Conservation (phyloP, 2,797 vertebrate genomes). For the Crenichthys baileyi region DNA sequence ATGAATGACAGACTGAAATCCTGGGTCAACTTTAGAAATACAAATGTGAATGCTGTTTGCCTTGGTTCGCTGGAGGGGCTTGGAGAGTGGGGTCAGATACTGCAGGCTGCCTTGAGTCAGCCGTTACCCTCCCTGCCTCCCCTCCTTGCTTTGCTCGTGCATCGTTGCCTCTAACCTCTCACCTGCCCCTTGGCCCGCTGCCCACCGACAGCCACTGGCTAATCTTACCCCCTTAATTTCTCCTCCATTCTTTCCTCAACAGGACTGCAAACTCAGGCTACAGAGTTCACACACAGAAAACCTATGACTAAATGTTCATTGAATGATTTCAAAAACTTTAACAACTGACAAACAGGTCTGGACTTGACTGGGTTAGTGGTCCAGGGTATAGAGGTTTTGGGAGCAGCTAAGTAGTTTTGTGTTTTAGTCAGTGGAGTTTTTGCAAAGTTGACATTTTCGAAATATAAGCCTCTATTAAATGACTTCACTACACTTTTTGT, state of each 20-base stretch:
- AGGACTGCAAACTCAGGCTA: constrained; percentile 40
- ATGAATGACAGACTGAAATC: constrained; percentile 13
- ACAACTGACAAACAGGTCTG: neutral
- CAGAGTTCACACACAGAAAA: constrained; percentile 34
- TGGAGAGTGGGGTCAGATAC: constrained; percentile 8
- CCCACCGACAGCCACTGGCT: constrained; percentile 60
- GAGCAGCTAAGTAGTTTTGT: neutral
- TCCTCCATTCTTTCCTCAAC: constrained; percentile 36
- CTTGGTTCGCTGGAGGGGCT: constrained; percentile 32
- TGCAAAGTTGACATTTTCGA: neutral
- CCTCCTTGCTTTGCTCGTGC: constrained; percentile 43
- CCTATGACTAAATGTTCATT: constrained; percentile 15
- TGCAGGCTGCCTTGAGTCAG: constrained; percentile 63
- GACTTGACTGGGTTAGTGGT: neutral
- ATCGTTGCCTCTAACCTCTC: constrained; percentile 72
- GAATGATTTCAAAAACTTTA: constrained; percentile 22
- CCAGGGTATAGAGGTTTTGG: neutral
- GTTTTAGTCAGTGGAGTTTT: neutral
- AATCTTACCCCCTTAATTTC: constrained; percentile 37
- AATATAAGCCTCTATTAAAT: neutral
- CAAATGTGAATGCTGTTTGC: constrained; percentile 40
- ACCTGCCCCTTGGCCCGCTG: constrained; percentile 70
- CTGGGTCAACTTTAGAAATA: constrained; percentile 24
- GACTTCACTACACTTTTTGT: neutral
- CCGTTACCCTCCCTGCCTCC: constrained; percentile 12